Base-by-base conservation (phyloP, 2,888 invertebrate genomes). In the Thysanoteuthis rhombus region DNA sequence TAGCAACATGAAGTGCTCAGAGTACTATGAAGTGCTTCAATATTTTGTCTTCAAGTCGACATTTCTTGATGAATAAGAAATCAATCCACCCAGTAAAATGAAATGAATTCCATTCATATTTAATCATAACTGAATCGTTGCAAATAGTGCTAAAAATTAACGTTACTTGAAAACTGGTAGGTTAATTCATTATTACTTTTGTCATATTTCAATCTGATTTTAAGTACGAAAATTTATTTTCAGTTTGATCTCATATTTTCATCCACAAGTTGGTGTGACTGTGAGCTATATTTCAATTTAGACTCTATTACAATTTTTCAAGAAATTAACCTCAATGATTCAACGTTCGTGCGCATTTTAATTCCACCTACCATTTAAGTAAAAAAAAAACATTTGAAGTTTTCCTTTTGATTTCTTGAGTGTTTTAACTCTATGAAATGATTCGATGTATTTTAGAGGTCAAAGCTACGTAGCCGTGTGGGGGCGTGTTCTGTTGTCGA, bases 381-480 rank as follows among this genome's bases (percentile, higher is more conserved):
- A 47, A 10, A 16, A 47, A 52, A 22, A 25, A 75, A n/a, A 75
- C 3, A n/a, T 75, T 75, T 75, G 10, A n/a, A n/a, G 19, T 22
- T 32, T 75, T 75, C n/a, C 19, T n/a, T 75, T 58, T 25, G 1
- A 28, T 58, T 58, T n/a, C 16, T n/a, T n/a, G 12, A 75, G 16
- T 75, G n/a, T 75, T 10, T 75, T 75, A n/a, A 75, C 75, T 58
- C 52, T 75, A n/a, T 75, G 75, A n/a, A 75, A 32, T 75, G 75
- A 75, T 75, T 75, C 75, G n/a, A 75, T 75, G 75, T 75, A 75
- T 92, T 92, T 90, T 92, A 92, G 91, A 92, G 91, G 91, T 92
- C 91, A 92, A 92, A 92, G 39, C 45, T 91, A 39, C 45, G n/a
- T 92, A n/a, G 91, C 38, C n/a, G 91, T 42, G 39, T 92, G 91